phyloP scores from a whole-genome alignment of 1,140 invertebrate species.

The Apocrypta bakeri region DNA sequence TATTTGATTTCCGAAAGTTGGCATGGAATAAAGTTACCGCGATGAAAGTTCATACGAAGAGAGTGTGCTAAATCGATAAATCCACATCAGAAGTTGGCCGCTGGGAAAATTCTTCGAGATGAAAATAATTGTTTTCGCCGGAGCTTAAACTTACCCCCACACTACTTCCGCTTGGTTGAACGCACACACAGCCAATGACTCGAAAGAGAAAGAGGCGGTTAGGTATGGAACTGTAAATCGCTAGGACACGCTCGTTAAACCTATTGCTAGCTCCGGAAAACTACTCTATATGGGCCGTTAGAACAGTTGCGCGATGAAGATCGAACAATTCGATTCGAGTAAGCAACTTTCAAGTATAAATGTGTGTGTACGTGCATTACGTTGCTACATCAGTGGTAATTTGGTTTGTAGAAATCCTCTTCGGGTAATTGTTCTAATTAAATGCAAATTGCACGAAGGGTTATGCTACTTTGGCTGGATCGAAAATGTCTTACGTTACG shows the following conservation, averaged over 20 bases:
- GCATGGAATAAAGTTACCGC: not conserved
- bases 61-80: not conserved
- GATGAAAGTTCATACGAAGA: not conserved
- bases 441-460: slow-evolving; percentile 18
- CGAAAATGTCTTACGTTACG: not conserved
- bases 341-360: not conserved
- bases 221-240: slow-evolving; percentile 40
- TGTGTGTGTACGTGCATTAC: no score
- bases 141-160: slow-evolving; percentile 22
- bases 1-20: not conserved
- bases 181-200: slow-evolving; percentile 35
- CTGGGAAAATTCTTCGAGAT: not conserved
- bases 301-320: slow-evolving; percentile 17
- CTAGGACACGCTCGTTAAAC: slow-evolving; percentile 50
- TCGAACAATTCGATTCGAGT: slow-evolving; percentile 14
- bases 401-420: not conserved
- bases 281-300: not conserved
- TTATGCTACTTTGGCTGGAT: not conserved
- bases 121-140: slow-evolving; percentile 27
- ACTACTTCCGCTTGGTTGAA: slow-evolving; percentile 26
- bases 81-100: not conserved
- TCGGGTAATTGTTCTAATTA: slow-evolving; percentile 14
- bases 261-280: slow-evolving; percentile 36
- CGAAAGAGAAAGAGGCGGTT: not conserved
- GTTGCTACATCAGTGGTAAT: not conserved